Base-by-base conservation (phyloP, 2,888 invertebrate species). In the Melolontha melolontha region DNA sequence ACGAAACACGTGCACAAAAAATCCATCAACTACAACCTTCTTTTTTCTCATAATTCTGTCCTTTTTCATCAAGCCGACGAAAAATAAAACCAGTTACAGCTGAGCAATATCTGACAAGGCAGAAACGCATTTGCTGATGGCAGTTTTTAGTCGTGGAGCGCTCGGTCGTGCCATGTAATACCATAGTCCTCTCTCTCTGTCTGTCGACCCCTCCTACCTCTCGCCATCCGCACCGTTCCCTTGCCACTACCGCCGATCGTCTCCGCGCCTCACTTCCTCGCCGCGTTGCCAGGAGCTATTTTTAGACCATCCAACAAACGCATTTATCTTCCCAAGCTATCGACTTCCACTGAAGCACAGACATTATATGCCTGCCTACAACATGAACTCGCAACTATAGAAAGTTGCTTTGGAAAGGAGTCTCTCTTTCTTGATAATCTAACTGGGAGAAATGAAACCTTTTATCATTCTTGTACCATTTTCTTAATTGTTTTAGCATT, bases 281-380 rank as follows among this genome's bases (percentile, higher is more conserved):
- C 4, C 49, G 8, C 22, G 11, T 22, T 49, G 22, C 49, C 17
- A 17, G 49, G 29, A 14, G 59, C 34, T 62, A 62, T 62, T 62
- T 62, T 62, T 62, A 62, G 59, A 62, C 27, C 59, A 44, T 47
- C 47, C 59, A 44, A 62, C 47, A 29, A 57, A 62, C 59, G 59
- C 59, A 62, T 62, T 62, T 47, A 62, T 62, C 59, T 62, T 62
- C 59, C 59, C 59, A 62, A 62, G 59, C 59, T 62, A 62, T 62
- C 59, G 59, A 62, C 59, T 62, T 62, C 59, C 59, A 62, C 59
- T 62, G 59, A 40, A 54, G 54, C 57, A 57, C 59, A 47, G 54
- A 54, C 40, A 39, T 34, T 52, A 39, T 34, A 34, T 34, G 34
- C 34, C 34, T 34, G 34, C 54, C 40, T 54, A 40, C 40, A 54